These are phyloP conservation scores for Urocyon cinereoargenteus DNA, from an alignment of 2,797 vertebrate species.

Conservation along the genomic window DNA sequence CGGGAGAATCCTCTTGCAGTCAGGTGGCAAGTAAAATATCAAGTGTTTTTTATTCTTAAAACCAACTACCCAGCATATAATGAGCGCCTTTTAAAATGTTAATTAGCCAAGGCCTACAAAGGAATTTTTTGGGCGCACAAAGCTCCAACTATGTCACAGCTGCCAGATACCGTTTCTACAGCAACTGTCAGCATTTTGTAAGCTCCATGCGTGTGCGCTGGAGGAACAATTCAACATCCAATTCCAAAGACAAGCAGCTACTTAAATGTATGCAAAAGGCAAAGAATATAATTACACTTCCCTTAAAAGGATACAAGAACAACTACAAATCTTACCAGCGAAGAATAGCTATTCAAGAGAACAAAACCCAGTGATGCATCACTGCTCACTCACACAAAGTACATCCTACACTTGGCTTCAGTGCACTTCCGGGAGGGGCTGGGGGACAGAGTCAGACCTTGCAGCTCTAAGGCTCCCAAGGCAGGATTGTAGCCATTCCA, in stretches of 20 bases:
- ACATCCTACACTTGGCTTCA: conserved; percentile 65
- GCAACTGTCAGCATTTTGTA: conserved; percentile 78
- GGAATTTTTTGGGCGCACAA: conserved; percentile 78
- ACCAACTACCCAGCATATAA: conserved; percentile 60
- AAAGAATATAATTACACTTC: conserved; percentile 83
- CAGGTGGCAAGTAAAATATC: conserved; percentile 67
- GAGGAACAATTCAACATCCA: conserved; percentile 75
- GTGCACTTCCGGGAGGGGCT: not conserved
- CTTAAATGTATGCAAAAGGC: conserved; percentile 82
- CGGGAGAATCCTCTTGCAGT: conserved; percentile 65
- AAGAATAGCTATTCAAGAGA: conserved; percentile 77
- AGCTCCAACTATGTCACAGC: conserved; percentile 77
- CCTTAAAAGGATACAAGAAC: conserved; percentile 81
- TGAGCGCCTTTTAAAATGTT: conserved; percentile 78
- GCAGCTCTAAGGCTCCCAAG: not conserved
- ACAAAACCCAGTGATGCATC: conserved; percentile 66
- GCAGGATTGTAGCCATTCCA: not conserved
- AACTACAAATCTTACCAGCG: conserved; percentile 75
- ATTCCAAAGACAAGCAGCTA: conserved; percentile 74
- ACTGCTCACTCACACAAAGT: conserved; percentile 66
- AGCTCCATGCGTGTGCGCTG: conserved; percentile 75
- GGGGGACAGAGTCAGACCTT: not conserved
- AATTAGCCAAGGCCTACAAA: conserved; percentile 76
- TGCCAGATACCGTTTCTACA: conserved; percentile 83
- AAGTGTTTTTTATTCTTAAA: conserved; percentile 66